Percentiles rank a stretch among this genome's conserved stretches.
Conservation (phyloP, 2,888 invertebrate species). For the Rapana venosa region DNA sequence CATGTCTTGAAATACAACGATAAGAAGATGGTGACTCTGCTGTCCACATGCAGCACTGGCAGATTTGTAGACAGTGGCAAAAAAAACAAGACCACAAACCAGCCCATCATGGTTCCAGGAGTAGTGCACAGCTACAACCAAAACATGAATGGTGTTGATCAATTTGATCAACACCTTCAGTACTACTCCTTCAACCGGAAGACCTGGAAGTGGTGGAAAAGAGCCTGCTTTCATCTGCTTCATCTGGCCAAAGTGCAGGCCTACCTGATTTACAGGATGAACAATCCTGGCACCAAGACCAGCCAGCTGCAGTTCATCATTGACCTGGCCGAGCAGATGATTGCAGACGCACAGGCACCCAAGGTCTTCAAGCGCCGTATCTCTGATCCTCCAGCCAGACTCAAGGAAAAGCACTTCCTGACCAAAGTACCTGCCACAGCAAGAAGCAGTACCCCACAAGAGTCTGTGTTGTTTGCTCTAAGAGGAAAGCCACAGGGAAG, state of each 20-base stretch:
- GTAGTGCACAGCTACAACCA: neutral
- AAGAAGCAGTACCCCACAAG: slow-evolving; percentile 22
- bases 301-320: slow-evolving; percentile 24
- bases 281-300: neutral
- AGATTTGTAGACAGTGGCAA: neutral
- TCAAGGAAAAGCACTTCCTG: neutral
- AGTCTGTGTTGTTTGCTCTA: slow-evolving; percentile 13
- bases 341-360: neutral
- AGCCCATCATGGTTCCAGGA: slow-evolving; percentile 7
- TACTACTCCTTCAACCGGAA: slow-evolving; percentile 41
- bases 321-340: slow-evolving; percentile 21
- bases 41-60: neutral
- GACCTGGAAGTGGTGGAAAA: slow-evolving; percentile 45
- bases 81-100: neutral
- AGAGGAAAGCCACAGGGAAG: slow-evolving; percentile 28
- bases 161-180: slow-evolving; percentile 30
- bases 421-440: slow-evolving; percentile 1
- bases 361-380: slow-evolving; percentile 14
- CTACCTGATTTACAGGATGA: slow-evolving; percentile 6
- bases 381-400: slow-evolving; percentile 23
- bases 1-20: neutral
- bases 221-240: slow-evolving; percentile 35
- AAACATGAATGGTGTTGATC: slow-evolving; percentile 37
- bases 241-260: slow-evolving; percentile 31
- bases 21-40: neutral